phyloP scores from a whole-genome alignment of 92 coral and sea anemone species.

The Porites divaricata region DNA sequence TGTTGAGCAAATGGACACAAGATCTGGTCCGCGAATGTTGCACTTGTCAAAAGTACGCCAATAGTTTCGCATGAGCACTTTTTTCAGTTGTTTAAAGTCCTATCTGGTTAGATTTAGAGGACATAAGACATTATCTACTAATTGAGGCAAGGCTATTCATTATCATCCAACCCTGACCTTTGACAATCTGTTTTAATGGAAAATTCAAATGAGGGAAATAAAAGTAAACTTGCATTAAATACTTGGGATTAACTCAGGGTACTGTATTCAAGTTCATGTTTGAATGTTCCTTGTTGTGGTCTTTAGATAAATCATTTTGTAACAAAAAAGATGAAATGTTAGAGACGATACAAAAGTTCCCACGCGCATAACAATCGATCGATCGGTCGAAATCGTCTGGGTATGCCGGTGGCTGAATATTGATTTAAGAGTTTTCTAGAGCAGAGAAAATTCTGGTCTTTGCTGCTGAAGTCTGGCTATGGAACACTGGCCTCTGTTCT shows the following conservation, averaged over 20 bases:
- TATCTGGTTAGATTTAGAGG: constrained; percentile 7
- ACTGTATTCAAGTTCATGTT: neutral
- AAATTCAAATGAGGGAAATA: constrained; percentile 44
- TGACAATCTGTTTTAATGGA: constrained; percentile 21
- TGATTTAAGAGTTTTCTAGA: neutral
- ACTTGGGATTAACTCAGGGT: neutral
- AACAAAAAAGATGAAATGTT: neutral
- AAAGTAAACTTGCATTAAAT: constrained; percentile 4
- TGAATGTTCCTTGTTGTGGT: neutral
- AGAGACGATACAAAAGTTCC: neutral
- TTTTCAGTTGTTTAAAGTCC: neutral
- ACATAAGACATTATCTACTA: constrained; percentile 13
- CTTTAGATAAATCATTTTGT: constrained; percentile 1
- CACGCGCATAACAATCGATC: neutral
- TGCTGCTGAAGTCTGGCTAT: neutral
- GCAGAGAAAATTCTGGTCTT: constrained; percentile 13
- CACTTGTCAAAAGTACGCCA: neutral
- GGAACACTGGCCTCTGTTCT: neutral
- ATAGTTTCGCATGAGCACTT: neutral
- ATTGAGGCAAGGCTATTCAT: neutral
- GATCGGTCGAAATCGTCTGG: neutral
- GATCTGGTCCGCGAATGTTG: too few relatives aligned
- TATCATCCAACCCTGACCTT: constrained; percentile 30
- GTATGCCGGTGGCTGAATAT: neutral
- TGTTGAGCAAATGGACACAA: neutral